Conservation (phyloP, 2,888 invertebrate genomes). For the Dorcus hopei region DNA sequence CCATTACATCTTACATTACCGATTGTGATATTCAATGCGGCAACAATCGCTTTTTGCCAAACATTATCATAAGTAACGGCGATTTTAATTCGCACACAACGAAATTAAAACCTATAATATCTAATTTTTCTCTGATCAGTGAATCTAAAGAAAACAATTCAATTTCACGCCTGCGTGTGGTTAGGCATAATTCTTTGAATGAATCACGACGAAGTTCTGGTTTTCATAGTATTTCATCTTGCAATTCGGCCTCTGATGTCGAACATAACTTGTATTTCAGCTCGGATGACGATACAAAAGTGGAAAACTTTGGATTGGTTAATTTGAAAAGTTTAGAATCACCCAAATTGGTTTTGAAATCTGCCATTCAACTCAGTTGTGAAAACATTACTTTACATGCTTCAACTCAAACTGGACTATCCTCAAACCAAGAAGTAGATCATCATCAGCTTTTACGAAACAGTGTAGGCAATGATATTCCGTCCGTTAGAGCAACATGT, state of each 20-base stretch:
- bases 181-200: neutral
- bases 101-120: neutral
- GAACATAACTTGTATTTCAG: slow-evolving; percentile 1
- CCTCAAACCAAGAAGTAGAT: no score
- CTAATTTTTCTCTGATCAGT: no score
- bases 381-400: no score
- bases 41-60: neutral
- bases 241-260: slow-evolving; percentile 13
- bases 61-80: neutral
- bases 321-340: slow-evolving; percentile 38
- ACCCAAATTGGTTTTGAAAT: slow-evolving; percentile 42
- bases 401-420: no score
- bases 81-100: neutral
- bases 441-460: no score
- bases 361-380: slow-evolving; percentile 1
- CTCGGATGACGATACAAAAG: slow-evolving; percentile 2
- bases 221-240: slow-evolving; percentile 19
- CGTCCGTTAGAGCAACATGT: no score
- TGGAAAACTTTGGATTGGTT: slow-evolving; percentile 3
- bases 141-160: no score
- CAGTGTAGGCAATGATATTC: no score
- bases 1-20: slow-evolving; percentile 11
- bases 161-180: no score
- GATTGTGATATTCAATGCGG: slow-evolving; percentile 10
- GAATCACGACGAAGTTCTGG: slow-evolving; percentile 24